Conservation (phyloP, 2,888 invertebrate genomes). For the Monopis laevigella region DNA sequence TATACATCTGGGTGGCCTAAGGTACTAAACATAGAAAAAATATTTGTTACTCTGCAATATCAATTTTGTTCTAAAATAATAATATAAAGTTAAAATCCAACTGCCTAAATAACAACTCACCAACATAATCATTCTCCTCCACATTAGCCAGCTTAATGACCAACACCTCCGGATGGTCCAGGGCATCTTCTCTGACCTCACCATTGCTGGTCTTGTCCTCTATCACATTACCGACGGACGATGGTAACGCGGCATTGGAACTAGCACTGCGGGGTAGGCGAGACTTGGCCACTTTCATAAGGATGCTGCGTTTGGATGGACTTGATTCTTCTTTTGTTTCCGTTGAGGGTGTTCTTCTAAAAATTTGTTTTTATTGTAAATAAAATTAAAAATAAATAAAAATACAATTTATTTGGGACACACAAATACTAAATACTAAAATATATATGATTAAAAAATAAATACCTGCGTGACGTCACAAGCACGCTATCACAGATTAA, state of each 20-base stretch:
- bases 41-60: too few species aligned
- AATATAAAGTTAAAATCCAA: too few species aligned
- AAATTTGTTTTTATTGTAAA: constrained; percentile 2
- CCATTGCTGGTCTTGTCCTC: constrained; percentile 22
- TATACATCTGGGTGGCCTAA: too few species aligned
- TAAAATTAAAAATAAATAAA: background rate
- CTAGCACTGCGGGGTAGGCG: constrained; percentile 42
- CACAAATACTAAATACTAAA: too few species aligned
- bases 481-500: too few species aligned
- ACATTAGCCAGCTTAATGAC: constrained; percentile 48
- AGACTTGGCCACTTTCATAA: constrained; percentile 45
- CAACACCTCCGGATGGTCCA: constrained; percentile 44
- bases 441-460: too few species aligned
- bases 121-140: constrained; percentile 53
- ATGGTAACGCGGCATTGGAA: constrained; percentile 27
- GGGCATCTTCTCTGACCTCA: constrained; percentile 12
- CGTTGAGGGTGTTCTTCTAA: constrained; percentile 30
- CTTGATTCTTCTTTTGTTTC: constrained; percentile 46
- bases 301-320: constrained; percentile 43
- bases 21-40: too few species aligned
- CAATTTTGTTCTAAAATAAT: too few species aligned
- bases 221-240: constrained; percentile 27
- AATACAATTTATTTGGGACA: background rate
- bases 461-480: too few species aligned
- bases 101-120: too few species aligned